Evolutionary conservation across 2,113 vertebrate species (phyloP).

Genomic region (Taxidea taxus): DNA sequence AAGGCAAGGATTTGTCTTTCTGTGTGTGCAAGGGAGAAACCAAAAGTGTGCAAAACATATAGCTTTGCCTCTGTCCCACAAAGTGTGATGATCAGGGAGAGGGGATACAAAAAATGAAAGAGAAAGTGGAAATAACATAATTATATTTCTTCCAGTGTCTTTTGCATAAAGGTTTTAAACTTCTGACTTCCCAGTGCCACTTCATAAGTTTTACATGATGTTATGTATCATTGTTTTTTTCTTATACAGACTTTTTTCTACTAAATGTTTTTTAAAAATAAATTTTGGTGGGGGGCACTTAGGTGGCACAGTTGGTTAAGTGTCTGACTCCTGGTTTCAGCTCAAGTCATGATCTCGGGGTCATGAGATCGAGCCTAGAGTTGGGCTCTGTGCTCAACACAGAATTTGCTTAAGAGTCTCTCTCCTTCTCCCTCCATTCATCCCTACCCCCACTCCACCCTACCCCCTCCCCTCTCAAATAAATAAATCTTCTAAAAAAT

Average conservation of each 20-base stretch:
- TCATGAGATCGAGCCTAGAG: not conserved
- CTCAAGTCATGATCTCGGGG: not conserved
- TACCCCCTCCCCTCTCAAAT: not conserved
- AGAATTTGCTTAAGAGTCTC: not conserved
- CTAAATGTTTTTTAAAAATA: not conserved
- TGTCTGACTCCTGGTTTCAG: not conserved
- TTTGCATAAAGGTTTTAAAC: not conserved
- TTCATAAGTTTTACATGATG: not conserved
- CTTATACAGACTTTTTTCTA: not conserved
- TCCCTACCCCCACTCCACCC: not conserved
- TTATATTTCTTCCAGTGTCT: not conserved
- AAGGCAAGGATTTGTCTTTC: not conserved
- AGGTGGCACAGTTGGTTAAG: not conserved
- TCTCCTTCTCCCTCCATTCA: not conserved
- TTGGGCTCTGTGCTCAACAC: not conserved
- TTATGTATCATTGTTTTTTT: not conserved
- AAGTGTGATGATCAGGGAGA: rapidly evolving
- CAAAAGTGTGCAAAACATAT: not conserved
- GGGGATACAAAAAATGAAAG: not conserved
- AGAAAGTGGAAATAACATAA: not conserved
- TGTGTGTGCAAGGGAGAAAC: not conserved
- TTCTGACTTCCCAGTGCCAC: not conserved
- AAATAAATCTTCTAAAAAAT: not conserved
- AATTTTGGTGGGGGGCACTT: not conserved
- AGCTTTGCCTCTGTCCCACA: not conserved